Evolutionary conservation across 1,140 invertebrate genomes (phyloP), one percentile per base, ranked within the genome.

Genomic region (Drosophila cardini): DNA sequence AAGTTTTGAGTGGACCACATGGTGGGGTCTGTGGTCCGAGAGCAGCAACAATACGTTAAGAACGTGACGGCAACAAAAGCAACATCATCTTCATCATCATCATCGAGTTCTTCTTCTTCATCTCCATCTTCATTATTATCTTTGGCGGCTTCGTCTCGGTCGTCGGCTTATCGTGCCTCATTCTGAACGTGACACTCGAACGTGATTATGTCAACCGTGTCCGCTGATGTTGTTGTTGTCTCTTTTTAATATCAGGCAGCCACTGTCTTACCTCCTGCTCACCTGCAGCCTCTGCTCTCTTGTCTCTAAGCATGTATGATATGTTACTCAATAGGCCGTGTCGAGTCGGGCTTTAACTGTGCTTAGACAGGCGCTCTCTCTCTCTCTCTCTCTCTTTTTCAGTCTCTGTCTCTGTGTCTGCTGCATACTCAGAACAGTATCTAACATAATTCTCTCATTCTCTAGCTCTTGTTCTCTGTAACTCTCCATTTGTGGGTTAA

Each of bases 11-110:
- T 69, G 65, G 64, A 61, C 70, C 57, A 58, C 62, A 57, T 55
- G 57, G 62, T 26, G 21, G 60, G 61, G 72, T 40, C 74, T 15
- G 13, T n/a, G n/a, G n/a, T 3, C 21, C 55, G 13, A 34, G 34
- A 69, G 36, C 58, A 57, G 26, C 30, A 15, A 52, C 8, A 5
- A 9, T 30, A 63, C 58, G 72, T 58, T 15, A 52, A 74, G 83
- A 86, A 87, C 83, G 83, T 86, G 83, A 86, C 86, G 76, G 53
- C 83, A 86, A 86, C 83, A 86, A 86, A 76, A 79, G 83, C 81
- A 74, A 18, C 69, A 67, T 38, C 65, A 68, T 46, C 74, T 53
- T 45, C 57, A 60, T 36, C 50, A 36, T 32, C 53, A 50, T 55
- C 40, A 32, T n/a, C 10, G 46, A n/a, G n/a, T n/a, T n/a, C n/a